Percentiles rank a stretch among this genome's conserved stretches.
phyloP scores from a whole-genome alignment of 2,797 vertebrate genomes.

The Sebastes umbrosus region DNA sequence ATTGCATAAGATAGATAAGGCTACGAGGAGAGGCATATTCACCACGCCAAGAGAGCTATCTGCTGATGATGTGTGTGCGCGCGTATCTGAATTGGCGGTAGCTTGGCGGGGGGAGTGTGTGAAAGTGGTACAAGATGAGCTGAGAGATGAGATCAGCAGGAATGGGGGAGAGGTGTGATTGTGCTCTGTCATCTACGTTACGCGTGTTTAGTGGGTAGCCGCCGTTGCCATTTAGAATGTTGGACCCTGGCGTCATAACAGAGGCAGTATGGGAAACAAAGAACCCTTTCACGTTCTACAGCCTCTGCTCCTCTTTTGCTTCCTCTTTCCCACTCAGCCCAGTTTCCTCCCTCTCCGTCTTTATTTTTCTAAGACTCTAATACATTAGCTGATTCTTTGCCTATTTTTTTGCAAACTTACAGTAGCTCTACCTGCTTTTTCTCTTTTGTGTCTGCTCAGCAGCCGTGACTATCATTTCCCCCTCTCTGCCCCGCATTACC shows the following conservation, averaged over 20 bases:
- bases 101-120: constrained; percentile 11
- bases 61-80: constrained; percentile 45
- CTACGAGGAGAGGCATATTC: constrained; percentile 61
- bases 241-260: constrained; percentile 60
- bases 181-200: constrained; percentile 49
- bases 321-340: constrained; percentile 34
- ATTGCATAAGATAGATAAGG: constrained; percentile 77
- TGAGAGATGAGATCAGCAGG: constrained; percentile 52
- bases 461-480: constrained; percentile 34
- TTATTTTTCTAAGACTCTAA: constrained; percentile 37
- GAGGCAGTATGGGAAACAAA: constrained; percentile 65
- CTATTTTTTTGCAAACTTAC: background rate
- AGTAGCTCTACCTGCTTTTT: constrained; percentile 3
- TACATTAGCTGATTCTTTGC: constrained; percentile 20
- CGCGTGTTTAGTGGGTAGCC: constrained; percentile 13
- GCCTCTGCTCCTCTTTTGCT: constrained; percentile 42
- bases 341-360: constrained; percentile 31
- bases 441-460: constrained; percentile 44
- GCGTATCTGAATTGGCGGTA: background rate
- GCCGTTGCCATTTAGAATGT: constrained; percentile 50
- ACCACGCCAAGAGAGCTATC: constrained; percentile 46
- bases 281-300: constrained; percentile 62
- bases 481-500: constrained; percentile 22
- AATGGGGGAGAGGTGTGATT: constrained; percentile 57
- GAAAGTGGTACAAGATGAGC: constrained; percentile 63